Evolutionary conservation across 2,113 vertebrate species (phyloP), one percentile per base, ranked within the genome.

Genomic region (Ammodytes marinus): DNA sequence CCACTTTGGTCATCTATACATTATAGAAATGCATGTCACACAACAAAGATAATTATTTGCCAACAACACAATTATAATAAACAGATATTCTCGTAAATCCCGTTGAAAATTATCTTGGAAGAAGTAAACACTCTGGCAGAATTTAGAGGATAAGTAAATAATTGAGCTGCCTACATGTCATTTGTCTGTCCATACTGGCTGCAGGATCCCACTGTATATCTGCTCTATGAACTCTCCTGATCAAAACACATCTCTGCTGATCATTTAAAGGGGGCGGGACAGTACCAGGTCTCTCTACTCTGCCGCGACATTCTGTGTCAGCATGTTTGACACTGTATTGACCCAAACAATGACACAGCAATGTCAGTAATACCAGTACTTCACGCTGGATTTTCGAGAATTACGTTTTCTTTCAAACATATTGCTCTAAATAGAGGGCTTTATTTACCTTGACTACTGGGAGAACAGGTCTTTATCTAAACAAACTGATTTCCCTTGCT

Each of bases 1-100:
- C 96, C 90, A 97, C 96, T 6, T 91, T 95, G 0, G 79, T 94
- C 98, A 99, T 98, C 98, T 99, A 85, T 69, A 83, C 75, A 77
- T 40, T 1, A 89, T 6, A 60, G 61, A 47, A 76, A 73, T 4
- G 5, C 12, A 63, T 35, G 14, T 58, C 6, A 76, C 35, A 73
- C 2, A 37, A 35, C 8, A 61, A 58, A 1, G 37, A 2, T 9
- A 17, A 4, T 14, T 4, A 64, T 0, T 5, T 46, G 1, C 5
- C 35, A 8, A 50, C 68, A 19, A 37, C 7, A 39, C 7, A 63
- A 68, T 4, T 13, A 42, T 11, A 60, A 67, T 0, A 27, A 27
- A 4, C 11, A 9, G 1, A 0, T 4, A 50, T 39, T 40, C 15
- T 45, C 10, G 8, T 47, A 0, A 37, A 19, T 27, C 27, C 27